phyloP scores from a whole-genome alignment of 1,140 invertebrate species.

The Gerris buenoi region DNA sequence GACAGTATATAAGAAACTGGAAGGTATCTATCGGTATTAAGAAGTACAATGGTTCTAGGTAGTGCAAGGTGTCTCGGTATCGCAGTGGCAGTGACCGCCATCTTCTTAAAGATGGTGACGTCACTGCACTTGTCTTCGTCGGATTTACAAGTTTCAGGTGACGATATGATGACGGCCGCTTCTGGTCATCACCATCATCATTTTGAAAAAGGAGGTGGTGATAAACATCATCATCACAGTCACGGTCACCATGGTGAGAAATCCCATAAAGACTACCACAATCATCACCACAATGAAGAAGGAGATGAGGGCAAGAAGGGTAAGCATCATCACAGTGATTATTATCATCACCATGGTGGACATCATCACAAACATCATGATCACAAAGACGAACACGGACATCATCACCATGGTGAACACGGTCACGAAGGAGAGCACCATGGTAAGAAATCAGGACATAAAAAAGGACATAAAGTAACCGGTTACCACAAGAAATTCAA shows the following conservation, averaged over 20 bases:
- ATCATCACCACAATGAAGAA: conserved; percentile 47
- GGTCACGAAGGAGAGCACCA: conserved; percentile 59
- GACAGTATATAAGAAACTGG: too few relatives aligned
- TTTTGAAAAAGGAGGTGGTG: conserved; percentile 44
- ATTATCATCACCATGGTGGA: conserved; percentile 53
- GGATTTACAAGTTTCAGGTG: too few relatives aligned
- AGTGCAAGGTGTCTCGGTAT: too few relatives aligned
- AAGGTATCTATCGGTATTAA: too few relatives aligned
- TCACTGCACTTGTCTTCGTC: too few relatives aligned
- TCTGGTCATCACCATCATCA: conserved; percentile 33
- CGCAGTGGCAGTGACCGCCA: too few relatives aligned
- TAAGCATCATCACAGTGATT: conserved; percentile 50
- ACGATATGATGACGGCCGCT: conserved; percentile 11
- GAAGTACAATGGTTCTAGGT: too few relatives aligned
- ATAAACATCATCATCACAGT: conserved; percentile 44
- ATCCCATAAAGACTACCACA: conserved; percentile 48
- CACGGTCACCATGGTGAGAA: conserved; percentile 46
- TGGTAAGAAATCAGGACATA: conserved; percentile 38
- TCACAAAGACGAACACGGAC: conserved; percentile 45
- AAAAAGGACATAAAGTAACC: conserved; percentile 55
- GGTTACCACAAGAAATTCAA: conserved; percentile 64
- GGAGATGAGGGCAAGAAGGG: conserved; percentile 53
- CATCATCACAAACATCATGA: conserved; percentile 62
- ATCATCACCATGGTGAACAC: conserved; percentile 56
- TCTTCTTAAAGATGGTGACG: too few relatives aligned